Evolutionary conservation across 2,888 invertebrate species (phyloP).

Genomic region (Eilema caniola): DNA sequence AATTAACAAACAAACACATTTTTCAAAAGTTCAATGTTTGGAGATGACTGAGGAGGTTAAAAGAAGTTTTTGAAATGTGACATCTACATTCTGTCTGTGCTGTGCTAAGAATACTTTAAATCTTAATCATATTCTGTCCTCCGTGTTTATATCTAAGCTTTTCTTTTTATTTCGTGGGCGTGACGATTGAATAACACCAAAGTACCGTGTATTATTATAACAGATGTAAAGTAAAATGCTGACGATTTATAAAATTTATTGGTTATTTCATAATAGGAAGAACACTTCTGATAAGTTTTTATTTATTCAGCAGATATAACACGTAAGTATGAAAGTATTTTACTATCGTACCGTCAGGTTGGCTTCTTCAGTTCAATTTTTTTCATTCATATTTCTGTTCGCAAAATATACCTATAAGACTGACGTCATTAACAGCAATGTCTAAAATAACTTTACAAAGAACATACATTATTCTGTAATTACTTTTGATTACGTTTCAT

Average conservation of each 20-base stretch:
- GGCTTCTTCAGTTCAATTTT: no score
- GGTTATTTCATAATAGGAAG: no score
- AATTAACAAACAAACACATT: background rate
- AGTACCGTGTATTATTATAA: background rate
- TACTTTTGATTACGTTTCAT: background rate
- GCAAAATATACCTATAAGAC: background rate
- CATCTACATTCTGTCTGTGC: background rate
- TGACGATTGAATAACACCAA: background rate
- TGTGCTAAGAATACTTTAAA: conserved; percentile 5
- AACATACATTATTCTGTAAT: background rate
- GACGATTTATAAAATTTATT: no score
- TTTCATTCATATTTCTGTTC: background rate
- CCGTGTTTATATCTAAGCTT: no score
- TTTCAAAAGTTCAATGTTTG: background rate
- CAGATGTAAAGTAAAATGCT: no score
- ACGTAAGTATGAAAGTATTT: background rate
- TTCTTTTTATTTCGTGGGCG: background rate
- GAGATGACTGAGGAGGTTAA: background rate
- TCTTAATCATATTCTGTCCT: no score
- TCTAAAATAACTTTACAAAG: background rate
- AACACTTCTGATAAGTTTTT: no score
- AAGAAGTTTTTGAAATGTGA: background rate
- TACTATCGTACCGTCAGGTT: no score
- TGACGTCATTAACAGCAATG: background rate
- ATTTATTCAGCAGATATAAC: no score